A percentile compares a stretch with the other conserved stretches of the same genome.
Conservation (phyloP, 2,888 invertebrate genomes). For the Ceraclea dissimilis region DNA sequence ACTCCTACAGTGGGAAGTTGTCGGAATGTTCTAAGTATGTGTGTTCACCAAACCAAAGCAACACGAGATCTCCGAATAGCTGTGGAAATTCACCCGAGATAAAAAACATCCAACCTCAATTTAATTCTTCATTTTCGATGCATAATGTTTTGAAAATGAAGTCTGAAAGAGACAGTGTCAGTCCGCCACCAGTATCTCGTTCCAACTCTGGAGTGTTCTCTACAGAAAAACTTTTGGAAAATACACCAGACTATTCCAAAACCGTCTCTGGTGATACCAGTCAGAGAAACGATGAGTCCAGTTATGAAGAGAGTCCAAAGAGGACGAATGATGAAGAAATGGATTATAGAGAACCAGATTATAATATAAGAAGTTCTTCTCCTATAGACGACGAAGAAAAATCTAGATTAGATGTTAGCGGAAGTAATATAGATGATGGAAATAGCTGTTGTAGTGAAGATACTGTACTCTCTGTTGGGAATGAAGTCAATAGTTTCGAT, state of each 20-base stretch:
- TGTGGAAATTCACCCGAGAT: constrained; percentile 8
- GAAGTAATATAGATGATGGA: constrained; percentile 43
- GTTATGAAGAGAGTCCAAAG: constrained; percentile 17
- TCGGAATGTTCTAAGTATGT: neutral
- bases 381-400: constrained; percentile 32
- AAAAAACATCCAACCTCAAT: constrained; percentile 19
- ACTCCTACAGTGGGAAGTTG: constrained; percentile 30
- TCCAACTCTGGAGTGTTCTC: constrained; percentile 41
- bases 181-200: constrained; percentile 30
- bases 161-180: constrained; percentile 42
- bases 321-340: constrained; percentile 7
- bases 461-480: constrained; percentile 75
- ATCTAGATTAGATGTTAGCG: constrained; percentile 23
- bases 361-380: constrained; percentile 15
- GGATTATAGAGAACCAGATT: constrained; percentile 19
- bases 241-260: constrained; percentile 36
- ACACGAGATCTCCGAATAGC: constrained; percentile 27
- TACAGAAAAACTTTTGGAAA: constrained; percentile 43
- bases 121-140: constrained; percentile 43
- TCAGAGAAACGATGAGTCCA: constrained; percentile 11
- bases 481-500: constrained; percentile 49
- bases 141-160: constrained; percentile 41
- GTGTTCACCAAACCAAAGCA: constrained; percentile 27
- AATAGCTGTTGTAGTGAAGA: constrained; percentile 68
- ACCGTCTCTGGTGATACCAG: neutral